Base-by-base conservation (phyloP, 2,888 invertebrate genomes). In the Scaptomyza polygonia region DNA sequence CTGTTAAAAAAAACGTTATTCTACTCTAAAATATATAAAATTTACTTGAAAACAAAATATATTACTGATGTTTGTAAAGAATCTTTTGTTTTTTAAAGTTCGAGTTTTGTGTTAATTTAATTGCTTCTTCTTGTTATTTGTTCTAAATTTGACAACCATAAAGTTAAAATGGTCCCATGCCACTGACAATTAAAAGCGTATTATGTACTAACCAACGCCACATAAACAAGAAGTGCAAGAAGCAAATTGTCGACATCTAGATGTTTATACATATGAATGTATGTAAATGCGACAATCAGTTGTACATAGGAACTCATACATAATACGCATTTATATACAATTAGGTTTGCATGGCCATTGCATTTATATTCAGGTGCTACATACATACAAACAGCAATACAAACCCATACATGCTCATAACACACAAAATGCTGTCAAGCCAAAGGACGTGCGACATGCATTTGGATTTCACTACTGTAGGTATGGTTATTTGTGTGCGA, bases 361-460 rank as follows among this genome's bases (percentile, higher is more conserved):
- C 21, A 49, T 29, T 54, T 18, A 34, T 14, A 21, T 18, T 36
- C 12, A 48, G 12, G 11, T 40, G 44, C 9, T 29, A 48, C 42
- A 3, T 42, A 51, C 39, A 58, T 51, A 30, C 8, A 18, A 40
- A 40, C 48, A 68, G 43, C 29, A 30, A 69, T 52, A 52, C 67
- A 69, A 65, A 51, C 54, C 29, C 34, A 69, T 52, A 52, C 67
- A 69, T 67, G 53, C 54, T 36, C 45, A 39, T 9, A 39, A 14
- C 36, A 62, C 52, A 58, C 54, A 66, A 66, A 71, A 27, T 67
- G 74, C 70, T 74, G 67, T 69, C 67, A 70, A 67, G 71, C 71
- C 61, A 69, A 81, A 84, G 83, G 82, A 84, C 76, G 80, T 78
- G 53, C 66, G 53, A 64, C 59, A 67, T 67, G 73, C 66, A 65